Conservation (phyloP, 2,797 vertebrate species). For the Champsocephalus esox region DNA sequence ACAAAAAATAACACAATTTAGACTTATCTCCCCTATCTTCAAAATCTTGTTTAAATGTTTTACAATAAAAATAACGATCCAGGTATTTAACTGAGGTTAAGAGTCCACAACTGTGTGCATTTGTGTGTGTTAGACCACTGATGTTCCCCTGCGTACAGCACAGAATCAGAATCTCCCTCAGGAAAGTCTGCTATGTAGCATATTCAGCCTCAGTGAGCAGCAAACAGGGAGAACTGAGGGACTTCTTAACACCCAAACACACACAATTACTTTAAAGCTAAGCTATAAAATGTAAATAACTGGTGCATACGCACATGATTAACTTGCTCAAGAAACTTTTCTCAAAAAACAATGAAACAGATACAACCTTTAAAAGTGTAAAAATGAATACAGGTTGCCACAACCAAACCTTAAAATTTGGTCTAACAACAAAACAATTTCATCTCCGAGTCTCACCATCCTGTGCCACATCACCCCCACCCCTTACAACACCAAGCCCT, state of each 20-base stretch:
- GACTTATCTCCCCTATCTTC: neutral
- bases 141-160: constrained; percentile 48
- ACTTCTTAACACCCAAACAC: constrained; percentile 44
- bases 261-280: constrained; percentile 18
- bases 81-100: constrained; percentile 43
- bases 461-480: constrained; percentile 47
- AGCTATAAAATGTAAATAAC: constrained; percentile 21
- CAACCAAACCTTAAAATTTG: constrained; percentile 30
- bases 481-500: constrained; percentile 57
- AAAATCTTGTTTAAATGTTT: neutral
- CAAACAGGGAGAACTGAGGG: constrained; percentile 56
- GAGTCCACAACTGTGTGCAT: constrained; percentile 27
- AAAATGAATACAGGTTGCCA: neutral
- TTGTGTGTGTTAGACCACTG: constrained; percentile 15
- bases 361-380: neutral
- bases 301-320: neutral
- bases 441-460: constrained; percentile 28
- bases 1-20: neutral
- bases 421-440: constrained; percentile 43
- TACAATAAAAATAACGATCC: constrained; percentile 6
- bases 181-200: constrained; percentile 59
- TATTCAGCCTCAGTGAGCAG: constrained; percentile 62
- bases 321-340: neutral
- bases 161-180: constrained; percentile 56
- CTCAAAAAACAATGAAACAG: neutral